phyloP scores from a whole-genome alignment of 1,140 invertebrate genomes.

The Mesaphorura yosii region DNA sequence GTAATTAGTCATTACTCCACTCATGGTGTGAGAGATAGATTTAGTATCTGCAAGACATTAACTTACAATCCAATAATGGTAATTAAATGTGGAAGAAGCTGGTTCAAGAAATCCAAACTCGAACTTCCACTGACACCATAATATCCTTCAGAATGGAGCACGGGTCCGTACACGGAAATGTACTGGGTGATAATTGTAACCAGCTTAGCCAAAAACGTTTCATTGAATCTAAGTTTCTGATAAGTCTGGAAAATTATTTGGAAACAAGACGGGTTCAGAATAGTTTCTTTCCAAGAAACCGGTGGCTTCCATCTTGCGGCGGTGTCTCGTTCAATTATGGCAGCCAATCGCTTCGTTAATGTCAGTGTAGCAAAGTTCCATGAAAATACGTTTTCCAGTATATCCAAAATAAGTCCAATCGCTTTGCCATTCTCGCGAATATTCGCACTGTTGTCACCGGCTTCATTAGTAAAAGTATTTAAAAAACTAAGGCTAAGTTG shows the following conservation, averaged over 20 bases:
- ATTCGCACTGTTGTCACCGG: no score
- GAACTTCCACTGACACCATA: no score
- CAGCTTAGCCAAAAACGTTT: constrained; percentile 59
- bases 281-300: constrained; percentile 55
- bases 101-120: constrained; percentile 56
- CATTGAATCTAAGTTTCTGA: constrained; percentile 62
- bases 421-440: constrained; percentile 4
- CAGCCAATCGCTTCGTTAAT: constrained; percentile 56
- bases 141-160: constrained; percentile 49
- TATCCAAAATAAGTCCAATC: constrained; percentile 22
- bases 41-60: background rate
- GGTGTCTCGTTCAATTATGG: constrained; percentile 47
- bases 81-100: constrained; percentile 23
- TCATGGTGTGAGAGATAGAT: no score
- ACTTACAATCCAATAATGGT: constrained; percentile 22
- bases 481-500: constrained; percentile 46
- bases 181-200: constrained; percentile 69
- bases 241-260: constrained; percentile 69
- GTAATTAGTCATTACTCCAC: no score
- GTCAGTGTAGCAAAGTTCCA: constrained; percentile 30
- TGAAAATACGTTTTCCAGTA: constrained; percentile 25
- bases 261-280: constrained; percentile 58
- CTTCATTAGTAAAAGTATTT: no score
- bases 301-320: constrained; percentile 27
- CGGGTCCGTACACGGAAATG: constrained; percentile 57